Evolutionary conservation across 2,113 vertebrate genomes (phyloP), one percentile per base, ranked within the genome.

Genomic region (Charadrius vociferus): DNA sequence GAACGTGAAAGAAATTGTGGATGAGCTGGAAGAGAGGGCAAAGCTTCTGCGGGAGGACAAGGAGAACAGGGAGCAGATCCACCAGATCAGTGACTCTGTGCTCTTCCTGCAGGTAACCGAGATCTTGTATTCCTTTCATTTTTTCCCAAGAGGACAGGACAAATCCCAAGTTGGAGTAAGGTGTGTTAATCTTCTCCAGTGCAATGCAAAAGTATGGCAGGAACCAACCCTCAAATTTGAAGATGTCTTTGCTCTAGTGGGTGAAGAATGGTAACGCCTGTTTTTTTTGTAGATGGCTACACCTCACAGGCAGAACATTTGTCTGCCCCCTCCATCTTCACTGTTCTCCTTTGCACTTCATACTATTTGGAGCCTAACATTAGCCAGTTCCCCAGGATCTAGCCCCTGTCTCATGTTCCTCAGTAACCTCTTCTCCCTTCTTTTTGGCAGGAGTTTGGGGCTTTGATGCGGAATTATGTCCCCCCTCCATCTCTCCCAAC

Each of bases 51-150:
- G 98, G 2, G 98, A 98, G 16, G 98, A 98, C 93, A 98, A 98
- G 82, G 98, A 98, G 84, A 98, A 97, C 65, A 97, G 98, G 66
- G 98, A 98, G 55, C 98, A 98, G 93, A 97, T 98, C 89, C 98
- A 98, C 70, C 98, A 95, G 93, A 98, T 98, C 96, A 98, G 98
- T 1, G 98, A 98, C 91, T 98, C 98, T 0, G 98, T 98, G 92
- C 97, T 98, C 43, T 98, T 98, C 91, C 95, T 98, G 77, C 98
- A 98, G 98, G 98, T 98, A 77, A 91, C 21, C 3, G 10, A 58
- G 65, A 49, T 13, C 53, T 70, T 49, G 1, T 7, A 65, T 41
- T 11, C 26, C 26, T 53, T 24, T 5, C 16, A 30, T 49, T 45
- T 34, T 10, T 10, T 45, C n/a, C 49, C 3, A 1, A 1, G 13